Percentiles rank a stretch among this genome's conserved stretches.
phyloP scores from a whole-genome alignment of 2,888 invertebrate genomes.

The Orthonevra nobilis region DNA sequence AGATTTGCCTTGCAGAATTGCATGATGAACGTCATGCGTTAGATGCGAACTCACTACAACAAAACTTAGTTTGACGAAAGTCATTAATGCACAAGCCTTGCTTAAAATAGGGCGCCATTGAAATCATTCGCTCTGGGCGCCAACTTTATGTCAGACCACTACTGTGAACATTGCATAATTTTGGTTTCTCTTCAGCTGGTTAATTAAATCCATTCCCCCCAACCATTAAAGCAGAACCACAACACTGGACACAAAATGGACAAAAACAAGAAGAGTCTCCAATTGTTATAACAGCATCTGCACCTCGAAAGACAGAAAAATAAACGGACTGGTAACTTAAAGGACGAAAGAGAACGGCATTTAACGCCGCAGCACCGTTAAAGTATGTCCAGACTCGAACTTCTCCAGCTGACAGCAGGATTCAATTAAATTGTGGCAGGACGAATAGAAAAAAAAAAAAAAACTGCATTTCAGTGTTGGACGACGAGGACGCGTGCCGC shows the following conservation, averaged over 20 bases:
- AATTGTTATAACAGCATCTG: too few species aligned
- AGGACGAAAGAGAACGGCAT: not conserved
- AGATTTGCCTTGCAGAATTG: too few species aligned
- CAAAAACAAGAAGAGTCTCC: not conserved
- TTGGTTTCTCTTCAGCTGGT: constrained; percentile 48
- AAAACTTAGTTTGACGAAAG: too few species aligned
- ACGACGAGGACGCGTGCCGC: constrained; percentile 36
- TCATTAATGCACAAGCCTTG: too few species aligned
- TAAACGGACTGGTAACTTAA: not conserved
- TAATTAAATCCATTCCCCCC: constrained; percentile 44
- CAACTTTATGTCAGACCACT: too few species aligned
- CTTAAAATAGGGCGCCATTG: too few species aligned
- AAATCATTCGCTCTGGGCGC: too few species aligned
- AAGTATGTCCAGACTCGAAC: constrained; percentile 14
- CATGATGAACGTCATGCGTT: too few species aligned
- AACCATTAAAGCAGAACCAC: not conserved
- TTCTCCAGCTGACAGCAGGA: constrained; percentile 35
- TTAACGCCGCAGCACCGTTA: constrained; percentile 15
- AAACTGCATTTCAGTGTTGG: constrained; percentile 13
- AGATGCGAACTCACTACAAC: too few species aligned
- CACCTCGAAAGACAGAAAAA: not conserved
- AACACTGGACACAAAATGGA: not conserved
- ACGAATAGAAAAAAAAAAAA: not conserved
- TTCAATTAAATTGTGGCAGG: constrained; percentile 49
- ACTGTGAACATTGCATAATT: constrained; percentile 61